Evolutionary conservation across 2,888 invertebrate genomes (phyloP), one percentile per base, ranked within the genome.

Genomic region (Cheilosia urbana): DNA sequence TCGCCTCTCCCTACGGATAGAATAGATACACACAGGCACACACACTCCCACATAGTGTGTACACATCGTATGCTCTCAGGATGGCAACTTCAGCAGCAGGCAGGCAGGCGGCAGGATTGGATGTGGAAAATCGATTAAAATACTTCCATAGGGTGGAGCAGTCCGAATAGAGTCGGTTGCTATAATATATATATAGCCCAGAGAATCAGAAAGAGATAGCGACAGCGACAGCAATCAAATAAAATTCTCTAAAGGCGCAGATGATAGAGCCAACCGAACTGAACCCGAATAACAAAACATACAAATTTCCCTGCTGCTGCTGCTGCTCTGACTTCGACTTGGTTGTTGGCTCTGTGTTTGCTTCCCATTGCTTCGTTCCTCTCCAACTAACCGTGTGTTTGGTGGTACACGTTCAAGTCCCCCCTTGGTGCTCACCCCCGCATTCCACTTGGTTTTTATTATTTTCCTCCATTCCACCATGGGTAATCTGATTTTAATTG

Each of bases 51-150:
- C 17, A 42, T 34, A 1, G 19, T 24, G 17, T 49, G 49, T 21
- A 76, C 68, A 75, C 62, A 75, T 73, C 55, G 58, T 53, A 55
- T 75, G 51, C 49, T 40, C 34, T 27, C 51, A 30, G 47, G 34
- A 15, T 17, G 24, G 51, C 51, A 53, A 53, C 51, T 51, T 53
- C 37, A 40, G 65, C 65, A 58, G 34, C 75, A 62, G 71, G 63
- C 75, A 62, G 71, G 63, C 53, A 30, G 69, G 34, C 58, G 34
- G 73, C 72, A 73, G 87, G 89, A 89, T 89, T 88, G 90, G 89
- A 89, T 89, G 90, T 89, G 90, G 89, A 91, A 91, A 91, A 91
- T 91, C 91, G 91, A 91, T 91, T 90, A 89, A 89, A 90, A 89
- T 89, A 87, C 87, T 88, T 89, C 88, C 77, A 77, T 40, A 30